Conservation (phyloP, 2,113 vertebrate species). For the Ciconia stormi region DNA sequence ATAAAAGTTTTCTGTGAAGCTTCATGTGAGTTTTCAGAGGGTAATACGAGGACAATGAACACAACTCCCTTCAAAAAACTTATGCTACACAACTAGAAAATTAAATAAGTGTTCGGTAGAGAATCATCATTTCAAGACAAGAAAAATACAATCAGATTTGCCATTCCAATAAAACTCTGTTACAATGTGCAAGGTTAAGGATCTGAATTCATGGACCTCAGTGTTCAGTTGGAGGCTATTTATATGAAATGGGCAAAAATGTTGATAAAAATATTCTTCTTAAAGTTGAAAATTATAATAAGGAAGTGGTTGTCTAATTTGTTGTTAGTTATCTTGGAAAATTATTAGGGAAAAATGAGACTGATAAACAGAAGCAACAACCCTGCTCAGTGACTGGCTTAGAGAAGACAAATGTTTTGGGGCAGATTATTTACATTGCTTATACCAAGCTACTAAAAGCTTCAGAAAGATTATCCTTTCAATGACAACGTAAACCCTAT, state of each 20-base stretch:
- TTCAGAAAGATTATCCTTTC: conserved; percentile 52
- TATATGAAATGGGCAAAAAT: not conserved
- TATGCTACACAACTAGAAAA: not conserved
- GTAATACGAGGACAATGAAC: not conserved
- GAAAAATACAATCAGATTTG: not conserved
- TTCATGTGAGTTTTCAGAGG: not conserved
- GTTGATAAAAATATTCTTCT: not conserved
- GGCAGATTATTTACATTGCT: conserved; percentile 24
- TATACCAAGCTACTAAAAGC: conserved; percentile 7
- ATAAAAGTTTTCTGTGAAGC: not conserved
- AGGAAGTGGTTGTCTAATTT: not conserved
- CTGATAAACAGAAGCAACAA: not conserved
- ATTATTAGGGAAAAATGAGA: not conserved
- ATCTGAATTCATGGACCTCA: not conserved
- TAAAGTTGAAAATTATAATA: not conserved
- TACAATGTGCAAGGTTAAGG: not conserved
- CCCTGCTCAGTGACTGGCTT: not conserved
- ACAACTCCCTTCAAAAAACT: not conserved
- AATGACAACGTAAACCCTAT: conserved; percentile 16
- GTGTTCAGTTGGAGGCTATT: not conserved
- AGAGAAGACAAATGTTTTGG: not conserved
- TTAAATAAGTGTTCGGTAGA: not conserved
- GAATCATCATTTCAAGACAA: not conserved
- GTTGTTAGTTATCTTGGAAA: not conserved
- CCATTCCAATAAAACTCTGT: not conserved